Evolutionary conservation across 2,113 vertebrate genomes (phyloP), one percentile per base, ranked within the genome.

Genomic region (Pelobates fuscus): DNA sequence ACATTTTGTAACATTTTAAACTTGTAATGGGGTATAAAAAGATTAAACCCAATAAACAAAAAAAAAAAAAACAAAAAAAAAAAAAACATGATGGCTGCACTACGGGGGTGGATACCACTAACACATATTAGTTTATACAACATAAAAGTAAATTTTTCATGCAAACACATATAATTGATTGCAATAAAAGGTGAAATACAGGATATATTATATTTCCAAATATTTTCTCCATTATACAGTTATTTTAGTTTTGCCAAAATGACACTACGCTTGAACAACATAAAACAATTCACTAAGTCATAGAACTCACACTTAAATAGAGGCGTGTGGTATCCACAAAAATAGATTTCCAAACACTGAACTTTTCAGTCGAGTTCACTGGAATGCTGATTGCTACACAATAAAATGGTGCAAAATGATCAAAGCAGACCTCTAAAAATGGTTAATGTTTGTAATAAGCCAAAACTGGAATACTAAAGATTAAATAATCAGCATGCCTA

Each of bases 401-500:
- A 24, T 25, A 25, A 73, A 57, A 55, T 17, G 30, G 49, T 24
- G 23, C 26, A 41, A 29, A 57, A 58, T 74, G 46, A 74, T 74
- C 71, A 74, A 74, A 74, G 71, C 46, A 43, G 20, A 41, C 11
- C 27, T 55, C 62, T 64, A 66, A 66, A 74, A 74, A 74, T 58
- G 54, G 71, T 66, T 43, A 58, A 74, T 74, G 61, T 65, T 66
- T 74, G 61, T 57, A 43, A 66, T 58, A 58, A 74, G 64, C 61
- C 32, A 65, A 58, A 65, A 66, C 58, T 57, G 49, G 61, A 74
- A 74, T 57, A 65, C 60, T 58, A 66, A 20, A 66, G 58, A 74
- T 66, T 57, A 74, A 74, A 74, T 74, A 74, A 74, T 74, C 61
- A 66, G 61, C 71, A 41, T 37, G 71, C 49, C 71, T 74, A 74